Percentiles rank a stretch among this genome's conserved stretches.
Conservation (phyloP, 2,797 vertebrate species). For the Takifugu rubripes region DNA sequence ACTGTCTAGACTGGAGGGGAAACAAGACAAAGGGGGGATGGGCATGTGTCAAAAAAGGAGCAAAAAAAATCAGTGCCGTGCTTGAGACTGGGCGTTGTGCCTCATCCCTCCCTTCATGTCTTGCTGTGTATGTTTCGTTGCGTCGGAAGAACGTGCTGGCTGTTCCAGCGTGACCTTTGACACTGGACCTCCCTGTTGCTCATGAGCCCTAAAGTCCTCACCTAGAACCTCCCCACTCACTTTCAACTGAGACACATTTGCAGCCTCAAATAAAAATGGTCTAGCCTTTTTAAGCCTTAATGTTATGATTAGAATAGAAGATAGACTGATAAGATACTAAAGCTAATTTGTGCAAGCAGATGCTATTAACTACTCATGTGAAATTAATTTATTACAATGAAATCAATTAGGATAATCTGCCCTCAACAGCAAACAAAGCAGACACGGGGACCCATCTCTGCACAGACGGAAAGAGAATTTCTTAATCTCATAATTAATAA, state of each 20-base stretch:
- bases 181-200: too few species aligned
- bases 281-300: slow-evolving; percentile 16
- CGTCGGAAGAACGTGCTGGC: too few species aligned
- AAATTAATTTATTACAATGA: slow-evolving; percentile 71
- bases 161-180: too few species aligned
- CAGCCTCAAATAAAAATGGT: not conserved
- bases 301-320: slow-evolving; percentile 33
- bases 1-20: too few species aligned
- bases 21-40: too few species aligned
- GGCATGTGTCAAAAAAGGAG: not conserved
- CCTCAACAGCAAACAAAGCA: slow-evolving; percentile 65
- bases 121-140: too few species aligned
- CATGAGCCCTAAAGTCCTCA: too few species aligned
- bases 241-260: not conserved
- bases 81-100: slow-evolving; percentile 3
- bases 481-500: slow-evolving; percentile 76
- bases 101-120: too few species aligned
- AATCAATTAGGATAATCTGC: slow-evolving; percentile 75
- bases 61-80: not conserved
- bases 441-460: slow-evolving; percentile 48
- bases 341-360: slow-evolving; percentile 43
- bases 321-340: slow-evolving; percentile 36
- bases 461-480: slow-evolving; percentile 52
- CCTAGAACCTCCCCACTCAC: too few species aligned
- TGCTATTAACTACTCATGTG: slow-evolving; percentile 55